A percentile compares a stretch with the other conserved stretches of the same genome.
These are phyloP conservation scores for Hipposideros armiger DNA, from an alignment of 2,113 vertebrate species.

Conservation along the genomic window DNA sequence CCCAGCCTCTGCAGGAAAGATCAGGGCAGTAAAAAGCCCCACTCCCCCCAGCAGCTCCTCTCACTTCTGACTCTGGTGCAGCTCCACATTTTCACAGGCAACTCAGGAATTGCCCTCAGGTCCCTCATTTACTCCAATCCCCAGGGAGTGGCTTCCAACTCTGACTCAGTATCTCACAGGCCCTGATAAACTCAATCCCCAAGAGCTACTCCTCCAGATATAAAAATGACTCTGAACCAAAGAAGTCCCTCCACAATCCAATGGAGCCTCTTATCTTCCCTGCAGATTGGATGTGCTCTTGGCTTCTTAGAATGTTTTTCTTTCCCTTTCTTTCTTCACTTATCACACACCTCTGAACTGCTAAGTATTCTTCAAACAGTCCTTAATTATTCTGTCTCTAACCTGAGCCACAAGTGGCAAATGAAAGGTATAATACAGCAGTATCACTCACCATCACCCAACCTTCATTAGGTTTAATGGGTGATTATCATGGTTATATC, in stretches of 20 bases:
- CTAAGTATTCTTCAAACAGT: slow-evolving; percentile 35
- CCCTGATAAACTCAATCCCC: slow-evolving; percentile 45
- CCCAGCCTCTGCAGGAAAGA: background rate
- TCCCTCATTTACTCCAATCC: background rate
- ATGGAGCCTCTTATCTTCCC: slow-evolving; percentile 28
- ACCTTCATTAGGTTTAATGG: slow-evolving; percentile 7
- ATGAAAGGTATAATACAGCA: background rate
- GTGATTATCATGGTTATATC: background rate
- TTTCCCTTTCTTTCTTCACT: background rate
- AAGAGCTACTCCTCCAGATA: slow-evolving; percentile 38
- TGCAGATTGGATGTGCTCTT: background rate
- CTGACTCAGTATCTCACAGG: background rate
- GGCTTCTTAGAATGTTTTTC: background rate
- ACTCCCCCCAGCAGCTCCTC: accelerated
- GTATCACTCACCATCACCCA: background rate
- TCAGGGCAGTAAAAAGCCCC: background rate
- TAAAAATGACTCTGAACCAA: slow-evolving; percentile 42
- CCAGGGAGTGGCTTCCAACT: background rate
- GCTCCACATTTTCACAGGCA: background rate
- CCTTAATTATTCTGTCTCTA: slow-evolving; percentile 46
- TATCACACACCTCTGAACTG: background rate
- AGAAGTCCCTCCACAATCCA: background rate
- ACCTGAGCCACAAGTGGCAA: background rate
- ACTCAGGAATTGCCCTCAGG: background rate
- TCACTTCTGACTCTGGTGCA: accelerated